Evolutionary conservation across 2,797 vertebrate genomes (phyloP).

Genomic region (Echeneis naucrates): DNA sequence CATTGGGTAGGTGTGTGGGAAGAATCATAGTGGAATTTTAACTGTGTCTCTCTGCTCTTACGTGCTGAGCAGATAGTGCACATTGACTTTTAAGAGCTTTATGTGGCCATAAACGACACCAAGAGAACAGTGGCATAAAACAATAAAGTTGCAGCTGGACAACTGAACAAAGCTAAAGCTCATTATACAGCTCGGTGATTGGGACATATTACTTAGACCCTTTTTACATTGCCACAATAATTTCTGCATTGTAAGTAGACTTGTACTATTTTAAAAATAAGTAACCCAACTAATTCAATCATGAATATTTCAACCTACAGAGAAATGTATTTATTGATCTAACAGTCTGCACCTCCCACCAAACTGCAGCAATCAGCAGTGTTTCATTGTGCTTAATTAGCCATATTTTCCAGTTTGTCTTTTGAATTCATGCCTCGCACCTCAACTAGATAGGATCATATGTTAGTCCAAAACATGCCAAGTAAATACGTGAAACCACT

Average conservation of each 20-base stretch:
- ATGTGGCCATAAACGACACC: not conserved
- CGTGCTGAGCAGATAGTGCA: not conserved
- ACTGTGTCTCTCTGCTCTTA: not conserved
- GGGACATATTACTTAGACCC: not conserved
- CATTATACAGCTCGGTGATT: not conserved
- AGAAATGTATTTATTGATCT: not conserved
- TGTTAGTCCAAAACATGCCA: not conserved
- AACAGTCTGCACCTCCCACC: not conserved
- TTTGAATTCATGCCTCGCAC: constrained; percentile 6
- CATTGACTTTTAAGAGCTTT: not conserved
- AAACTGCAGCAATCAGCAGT: constrained; percentile 9
- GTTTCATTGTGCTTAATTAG: constrained; percentile 17
- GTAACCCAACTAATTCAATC: not conserved
- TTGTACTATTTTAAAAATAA: not conserved
- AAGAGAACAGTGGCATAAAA: not conserved
- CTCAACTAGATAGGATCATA: not conserved
- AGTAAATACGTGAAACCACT: not conserved
- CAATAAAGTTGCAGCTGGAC: not conserved
- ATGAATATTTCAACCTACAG: not conserved
- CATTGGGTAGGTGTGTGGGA: not conserved
- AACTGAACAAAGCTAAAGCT: not conserved
- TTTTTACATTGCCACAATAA: not conserved
- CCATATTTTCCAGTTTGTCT: constrained; percentile 2
- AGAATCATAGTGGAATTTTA: not conserved
- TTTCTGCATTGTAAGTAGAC: too few species aligned